Conservation (phyloP, 2,888 invertebrate species). For the Hemistola chrysoprasaria region DNA sequence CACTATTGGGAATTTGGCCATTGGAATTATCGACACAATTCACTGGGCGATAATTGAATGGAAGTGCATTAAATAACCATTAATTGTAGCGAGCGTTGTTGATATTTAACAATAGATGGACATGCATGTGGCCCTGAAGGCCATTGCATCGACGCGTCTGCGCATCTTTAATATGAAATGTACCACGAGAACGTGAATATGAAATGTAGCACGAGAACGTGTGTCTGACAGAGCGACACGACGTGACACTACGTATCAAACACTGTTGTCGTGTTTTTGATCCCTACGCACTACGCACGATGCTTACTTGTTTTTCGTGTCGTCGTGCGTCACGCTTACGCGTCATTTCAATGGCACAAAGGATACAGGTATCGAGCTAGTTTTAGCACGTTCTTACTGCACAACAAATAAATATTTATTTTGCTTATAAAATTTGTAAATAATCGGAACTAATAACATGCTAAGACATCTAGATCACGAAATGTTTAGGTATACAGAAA, state of each 20-base stretch:
- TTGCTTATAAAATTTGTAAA: too few relatives aligned
- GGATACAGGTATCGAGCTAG: slow-evolving; percentile 45
- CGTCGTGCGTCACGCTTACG: slow-evolving; percentile 55
- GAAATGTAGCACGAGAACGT: slow-evolving; percentile 9
- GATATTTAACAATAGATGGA: slow-evolving; percentile 57
- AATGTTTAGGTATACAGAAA: too few relatives aligned
- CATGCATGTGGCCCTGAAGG: slow-evolving; percentile 38
- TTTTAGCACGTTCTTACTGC: too few relatives aligned
- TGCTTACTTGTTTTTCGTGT: slow-evolving; percentile 52
- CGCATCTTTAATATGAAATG: slow-evolving; percentile 37
- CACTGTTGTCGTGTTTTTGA: slow-evolving; percentile 44
- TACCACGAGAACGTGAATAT: too few relatives aligned
- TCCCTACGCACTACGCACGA: slow-evolving; percentile 44
- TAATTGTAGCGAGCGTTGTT: slow-evolving; percentile 62
- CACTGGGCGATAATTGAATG: slow-evolving; percentile 71
- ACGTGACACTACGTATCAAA: slow-evolving; percentile 12
- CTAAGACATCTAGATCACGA: too few relatives aligned
- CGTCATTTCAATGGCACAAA: slow-evolving; percentile 52
- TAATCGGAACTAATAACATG: too few relatives aligned
- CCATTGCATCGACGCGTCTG: slow-evolving; percentile 20
- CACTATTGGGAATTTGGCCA: slow-evolving; percentile 66
- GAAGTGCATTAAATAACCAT: slow-evolving; percentile 72
- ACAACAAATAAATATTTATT: too few relatives aligned
- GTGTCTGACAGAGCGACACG: slow-evolving; percentile 32
- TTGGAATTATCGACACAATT: slow-evolving; percentile 68